Base-by-base conservation (phyloP, 2,113 vertebrate species). In the Istiophorus platypterus region DNA sequence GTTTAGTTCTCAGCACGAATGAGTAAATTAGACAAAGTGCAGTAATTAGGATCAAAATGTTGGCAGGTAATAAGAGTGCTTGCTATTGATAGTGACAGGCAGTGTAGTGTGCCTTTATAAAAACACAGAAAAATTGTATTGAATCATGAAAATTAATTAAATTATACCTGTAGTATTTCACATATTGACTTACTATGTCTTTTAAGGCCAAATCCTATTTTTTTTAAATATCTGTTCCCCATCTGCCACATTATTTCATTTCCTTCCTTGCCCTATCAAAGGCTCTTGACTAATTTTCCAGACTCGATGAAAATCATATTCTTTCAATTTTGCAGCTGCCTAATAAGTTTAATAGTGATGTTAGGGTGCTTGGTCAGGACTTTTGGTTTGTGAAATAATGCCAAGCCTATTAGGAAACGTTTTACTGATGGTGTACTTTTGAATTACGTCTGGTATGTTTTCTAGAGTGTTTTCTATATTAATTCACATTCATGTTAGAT, bases 241-340 rank as follows among this genome's bases (percentile, higher is more conserved):
- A 22, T 79, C 74, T 72, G 59, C 56, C 71, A 57, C 34, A 76
- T 77, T 9, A 80, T 85, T 85, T 72, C 2, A 88, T 88, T 90
- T 91, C 77, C 82, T 88, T 78, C 61, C 34, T 15, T 62, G 5
- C 51, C 15, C 71, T 17, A 61, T 80, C 47, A 62, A 62, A 78
- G 52, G 57, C 49, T 41, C 47, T 76, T n/a, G 54, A 87, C 51
- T 81, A 39, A 34, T 87, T 88, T 84, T 71, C 77, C 22, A 88
- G 79, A 68, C 54, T 79, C 26, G 76, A 76, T 85, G 56, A 81
- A 90, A 92, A 81, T 81, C 64, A 81, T 78, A 59, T 74, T 54
- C 76, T 71, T 85, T 85, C 68, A 63, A 29, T 87, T 88, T 87
- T 83, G 72, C 34, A 74, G 77, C 72, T 66, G 63, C 24, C 61